These are phyloP conservation scores for Ophion ventricosus DNA, from an alignment of 2,888 invertebrate species.

Conservation along the genomic window DNA sequence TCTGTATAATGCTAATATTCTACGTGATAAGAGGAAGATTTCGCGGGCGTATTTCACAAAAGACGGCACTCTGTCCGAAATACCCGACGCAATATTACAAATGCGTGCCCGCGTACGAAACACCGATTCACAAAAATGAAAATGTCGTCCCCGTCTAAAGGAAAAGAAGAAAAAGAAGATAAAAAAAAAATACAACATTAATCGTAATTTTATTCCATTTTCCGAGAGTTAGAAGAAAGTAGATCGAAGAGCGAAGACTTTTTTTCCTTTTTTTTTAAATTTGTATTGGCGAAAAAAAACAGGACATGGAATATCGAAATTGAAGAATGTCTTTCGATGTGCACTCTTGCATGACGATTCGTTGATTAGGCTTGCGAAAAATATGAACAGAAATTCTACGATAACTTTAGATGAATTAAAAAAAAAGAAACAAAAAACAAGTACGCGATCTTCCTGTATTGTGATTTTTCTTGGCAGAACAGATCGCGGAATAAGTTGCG, in stretches of 20 bases:
- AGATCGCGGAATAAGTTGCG: no score
- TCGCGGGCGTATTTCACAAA: slow-evolving; percentile 77
- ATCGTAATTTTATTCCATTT: slow-evolving; percentile 9
- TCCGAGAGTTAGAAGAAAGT: background rate
- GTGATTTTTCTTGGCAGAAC: no score
- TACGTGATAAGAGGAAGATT: slow-evolving; percentile 78
- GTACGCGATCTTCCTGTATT: no score
- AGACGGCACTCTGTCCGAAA: slow-evolving; percentile 73
- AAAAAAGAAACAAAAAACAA: background rate
- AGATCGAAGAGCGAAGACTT: slow-evolving; percentile 7
- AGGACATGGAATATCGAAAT: slow-evolving; percentile 12
- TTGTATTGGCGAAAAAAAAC: background rate
- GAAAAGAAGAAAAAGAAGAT: background rate
- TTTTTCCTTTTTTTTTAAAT: slow-evolving; percentile 1
- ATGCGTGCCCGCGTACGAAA: slow-evolving; percentile 80
- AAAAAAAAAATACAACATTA: background rate
- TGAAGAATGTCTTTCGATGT: slow-evolving; percentile 23
- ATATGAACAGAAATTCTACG: background rate
- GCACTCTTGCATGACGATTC: slow-evolving; percentile 28
- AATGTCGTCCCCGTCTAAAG: slow-evolving; percentile 78
- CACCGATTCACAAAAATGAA: slow-evolving; percentile 77
- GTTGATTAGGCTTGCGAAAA: slow-evolving; percentile 21
- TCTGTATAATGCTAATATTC: slow-evolving; percentile 77
- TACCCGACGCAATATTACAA: slow-evolving; percentile 81
- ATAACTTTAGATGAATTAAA: background rate